Evolutionary conservation across 1,140 invertebrate species (phyloP), one percentile per base, ranked within the genome.

Genomic region (Batillaria attramentaria): DNA sequence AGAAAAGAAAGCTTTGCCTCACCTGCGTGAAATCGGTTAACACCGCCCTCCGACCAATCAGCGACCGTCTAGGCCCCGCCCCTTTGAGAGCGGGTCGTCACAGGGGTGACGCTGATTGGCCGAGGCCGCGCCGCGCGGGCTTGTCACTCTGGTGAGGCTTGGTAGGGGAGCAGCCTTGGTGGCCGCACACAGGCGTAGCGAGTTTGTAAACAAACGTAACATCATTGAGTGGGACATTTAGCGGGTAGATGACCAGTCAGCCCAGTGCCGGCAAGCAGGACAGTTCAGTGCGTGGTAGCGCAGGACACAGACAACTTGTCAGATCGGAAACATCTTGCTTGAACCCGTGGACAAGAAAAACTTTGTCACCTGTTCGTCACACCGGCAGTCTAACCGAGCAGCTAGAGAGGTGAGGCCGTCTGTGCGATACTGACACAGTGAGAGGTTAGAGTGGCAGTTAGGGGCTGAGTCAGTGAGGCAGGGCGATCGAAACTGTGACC

Each of bases 141-240:
- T 70, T 70, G 68, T 70, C 68, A 70, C 39, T 13, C 13, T 8
- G 41, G 66, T 33, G 41, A 70, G 68, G 68, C 41, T 70, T 42
- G 39, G 3, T 24, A n/a, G 50, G 50, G 31, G 68, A 70, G 68
- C n/a, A 70, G 24, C 24, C 39, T 69, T 35, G 66, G 39, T 69
- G 35, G 37, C 50, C 68, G 68, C n/a, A 70, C 68, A 70, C 41
- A 31, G 39, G 68, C 68, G 68, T 43, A 46, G 39, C 41, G 50
- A 70, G 68, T 70, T 70, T 70, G 68, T 42, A 39, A 70, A 70
- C 37, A 39, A 70, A 70, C 68, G 43, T 39, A 42, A 46, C 43
- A 42, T 24, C 24, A 46, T 46, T 43, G 68, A 70, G 50, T 42
- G 68, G 42, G 68, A 39, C 68, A 70, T 70, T 70, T 70, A 70